These are phyloP conservation scores for Elysia crispata DNA, from an alignment of 2,888 invertebrate species.

Conservation along the genomic window DNA sequence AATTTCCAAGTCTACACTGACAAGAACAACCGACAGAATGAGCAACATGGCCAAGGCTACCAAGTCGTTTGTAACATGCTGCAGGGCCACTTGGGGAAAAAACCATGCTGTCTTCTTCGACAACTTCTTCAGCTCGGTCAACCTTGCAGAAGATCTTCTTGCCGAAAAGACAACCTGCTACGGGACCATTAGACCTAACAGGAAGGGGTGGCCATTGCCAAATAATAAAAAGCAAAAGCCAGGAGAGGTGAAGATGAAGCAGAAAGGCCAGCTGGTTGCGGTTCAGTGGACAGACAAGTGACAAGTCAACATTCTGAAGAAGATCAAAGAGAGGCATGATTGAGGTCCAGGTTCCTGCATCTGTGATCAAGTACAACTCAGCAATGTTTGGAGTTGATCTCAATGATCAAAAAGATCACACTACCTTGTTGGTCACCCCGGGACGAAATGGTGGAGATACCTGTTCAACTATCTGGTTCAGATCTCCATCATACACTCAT, in stretches of 20 bases:
- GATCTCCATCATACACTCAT: no score
- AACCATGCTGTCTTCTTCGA: constrained; percentile 29
- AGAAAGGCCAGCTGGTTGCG: constrained; percentile 44
- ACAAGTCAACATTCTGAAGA: background rate
- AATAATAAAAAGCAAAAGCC: background rate
- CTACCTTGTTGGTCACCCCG: no score
- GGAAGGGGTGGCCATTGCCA: constrained; percentile 47
- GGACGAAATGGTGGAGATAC: no score
- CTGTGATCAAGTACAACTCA: no score
- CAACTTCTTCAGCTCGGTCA: constrained; percentile 28
- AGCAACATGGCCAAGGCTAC: constrained; percentile 36
- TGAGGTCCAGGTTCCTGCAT: no score
- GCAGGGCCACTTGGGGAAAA: constrained; percentile 24
- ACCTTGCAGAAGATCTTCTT: constrained; percentile 29
- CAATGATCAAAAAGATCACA: no score
- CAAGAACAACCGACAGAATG: background rate
- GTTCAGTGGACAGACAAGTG: constrained; percentile 45
- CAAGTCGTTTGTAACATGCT: constrained; percentile 25
- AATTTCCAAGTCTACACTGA: constrained; percentile 44
- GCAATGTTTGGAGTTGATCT: no score
- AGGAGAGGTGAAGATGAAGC: constrained; percentile 12
- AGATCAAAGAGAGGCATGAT: no score
- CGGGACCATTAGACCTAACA: constrained; percentile 40
- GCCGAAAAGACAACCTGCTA: constrained; percentile 36
- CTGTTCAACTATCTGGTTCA: no score